phyloP scores from a whole-genome alignment of 2,797 vertebrate genomes.

The Dromococcyx pavoninus region DNA sequence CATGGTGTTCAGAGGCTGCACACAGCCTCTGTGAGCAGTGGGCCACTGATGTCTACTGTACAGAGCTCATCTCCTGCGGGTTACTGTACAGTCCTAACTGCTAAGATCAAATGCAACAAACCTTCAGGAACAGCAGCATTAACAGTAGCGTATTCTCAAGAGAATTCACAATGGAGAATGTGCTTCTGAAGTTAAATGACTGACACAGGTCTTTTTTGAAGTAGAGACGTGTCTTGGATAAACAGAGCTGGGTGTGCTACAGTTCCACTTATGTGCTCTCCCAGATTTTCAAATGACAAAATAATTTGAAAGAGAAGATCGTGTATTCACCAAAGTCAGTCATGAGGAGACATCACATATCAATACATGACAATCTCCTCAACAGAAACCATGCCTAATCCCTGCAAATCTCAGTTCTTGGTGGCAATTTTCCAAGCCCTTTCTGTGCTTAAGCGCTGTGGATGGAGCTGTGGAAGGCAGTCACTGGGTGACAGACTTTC shows the following conservation, averaged over 20 bases:
- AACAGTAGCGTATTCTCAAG: background rate
- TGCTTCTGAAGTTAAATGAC: background rate
- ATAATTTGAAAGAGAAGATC: background rate
- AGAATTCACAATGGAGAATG: background rate
- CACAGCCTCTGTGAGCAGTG: background rate
- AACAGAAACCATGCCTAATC: background rate
- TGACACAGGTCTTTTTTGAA: background rate
- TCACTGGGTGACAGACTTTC: slow-evolving; percentile 47
- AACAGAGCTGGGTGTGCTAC: background rate
- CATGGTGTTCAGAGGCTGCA: background rate
- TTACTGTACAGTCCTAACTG: too few species aligned
- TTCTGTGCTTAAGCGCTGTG: background rate
- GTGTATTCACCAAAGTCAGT: background rate
- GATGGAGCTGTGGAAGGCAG: background rate
- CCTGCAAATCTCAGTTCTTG: background rate
- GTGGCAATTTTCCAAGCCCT: background rate
- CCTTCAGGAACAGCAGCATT: background rate
- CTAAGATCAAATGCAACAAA: background rate
- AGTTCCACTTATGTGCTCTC: background rate
- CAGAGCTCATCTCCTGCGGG: background rate
- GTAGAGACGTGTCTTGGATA: background rate
- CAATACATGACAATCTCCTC: background rate
- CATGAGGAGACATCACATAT: background rate
- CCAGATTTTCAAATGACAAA: background rate
- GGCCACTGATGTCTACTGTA: background rate